These are phyloP conservation scores for Hydractinia echinata DNA, from an alignment of 30 jellyfish, hydroid and myxozoan genomes.

Conservation along the genomic window DNA sequence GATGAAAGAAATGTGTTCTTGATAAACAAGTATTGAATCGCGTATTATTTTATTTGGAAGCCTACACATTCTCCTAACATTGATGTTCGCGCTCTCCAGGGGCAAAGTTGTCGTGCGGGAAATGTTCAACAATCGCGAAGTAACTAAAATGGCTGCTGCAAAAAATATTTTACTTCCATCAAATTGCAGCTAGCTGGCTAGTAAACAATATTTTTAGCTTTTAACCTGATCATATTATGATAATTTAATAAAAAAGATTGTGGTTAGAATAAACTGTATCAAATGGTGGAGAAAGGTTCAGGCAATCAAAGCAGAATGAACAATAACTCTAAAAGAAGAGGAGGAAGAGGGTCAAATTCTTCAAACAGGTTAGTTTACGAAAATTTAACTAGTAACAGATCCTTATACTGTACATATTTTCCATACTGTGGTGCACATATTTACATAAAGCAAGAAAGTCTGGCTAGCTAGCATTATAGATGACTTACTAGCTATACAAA, in stretches of 20 bases:
- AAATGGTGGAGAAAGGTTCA: slow-evolving; percentile 13
- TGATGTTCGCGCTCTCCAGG: slow-evolving; percentile 16
- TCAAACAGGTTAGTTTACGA: neutral
- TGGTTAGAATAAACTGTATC: neutral
- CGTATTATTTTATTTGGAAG: too few species aligned
- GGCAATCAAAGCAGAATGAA: neutral
- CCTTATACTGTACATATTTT: too few species aligned
- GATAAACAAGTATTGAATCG: too few species aligned
- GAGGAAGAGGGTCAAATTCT: neutral
- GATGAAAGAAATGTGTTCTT: too few species aligned
- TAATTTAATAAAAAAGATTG: too few species aligned
- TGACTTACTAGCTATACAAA: too few species aligned
- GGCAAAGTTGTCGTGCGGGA: slow-evolving; percentile 27
- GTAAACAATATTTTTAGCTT: too few species aligned
- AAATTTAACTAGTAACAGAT: neutral
- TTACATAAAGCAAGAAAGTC: too few species aligned
- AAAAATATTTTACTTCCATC: slow-evolving; percentile 4
- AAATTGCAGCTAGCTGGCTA: neutral
- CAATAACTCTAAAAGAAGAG: neutral
- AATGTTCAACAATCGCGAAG: neutral
- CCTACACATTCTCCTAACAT: slow-evolving; percentile 23
- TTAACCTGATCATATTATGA: too few species aligned
- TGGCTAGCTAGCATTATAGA: too few species aligned
- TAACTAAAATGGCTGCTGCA: slow-evolving; percentile 34
- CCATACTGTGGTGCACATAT: too few species aligned